Evolutionary conservation across 2,888 invertebrate genomes (phyloP).

Genomic region (Lochmaea capreae): DNA sequence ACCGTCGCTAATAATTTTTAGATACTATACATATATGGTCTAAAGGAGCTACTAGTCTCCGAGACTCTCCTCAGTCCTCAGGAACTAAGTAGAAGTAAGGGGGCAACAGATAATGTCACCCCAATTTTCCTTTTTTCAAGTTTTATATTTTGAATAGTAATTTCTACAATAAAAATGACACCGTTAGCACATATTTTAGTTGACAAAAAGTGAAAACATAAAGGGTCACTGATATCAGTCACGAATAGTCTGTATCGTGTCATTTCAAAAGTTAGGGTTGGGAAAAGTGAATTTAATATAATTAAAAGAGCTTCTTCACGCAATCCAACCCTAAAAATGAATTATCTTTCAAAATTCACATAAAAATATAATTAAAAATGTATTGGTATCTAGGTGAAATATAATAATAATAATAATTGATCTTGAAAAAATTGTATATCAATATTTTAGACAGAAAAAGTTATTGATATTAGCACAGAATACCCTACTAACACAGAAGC

Average conservation of each 20-base stretch:
- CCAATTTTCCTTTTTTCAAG: neutral
- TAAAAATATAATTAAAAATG: neutral
- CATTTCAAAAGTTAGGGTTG: neutral
- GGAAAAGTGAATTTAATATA: slow-evolving; percentile 1
- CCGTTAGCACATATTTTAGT: neutral
- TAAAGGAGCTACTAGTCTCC: no score
- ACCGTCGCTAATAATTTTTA: no score
- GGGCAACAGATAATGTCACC: no score
- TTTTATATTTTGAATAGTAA: neutral
- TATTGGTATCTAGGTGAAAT: neutral
- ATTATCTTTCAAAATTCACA: neutral
- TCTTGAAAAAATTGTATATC: neutral
- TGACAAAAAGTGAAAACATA: neutral
- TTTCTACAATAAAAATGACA: neutral
- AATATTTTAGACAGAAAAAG: neutral
- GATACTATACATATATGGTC: no score
- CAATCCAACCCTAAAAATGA: slow-evolving; percentile 8
- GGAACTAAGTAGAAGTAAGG: no score
- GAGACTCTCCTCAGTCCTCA: no score
- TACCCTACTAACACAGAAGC: no score
- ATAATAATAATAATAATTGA: neutral
- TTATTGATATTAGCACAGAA: no score
- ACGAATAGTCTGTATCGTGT: neutral
- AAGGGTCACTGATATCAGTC: neutral
- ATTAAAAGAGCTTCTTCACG: slow-evolving; percentile 10